Percentiles rank a stretch among this genome's conserved stretches.
phyloP scores from a whole-genome alignment of 2,113 vertebrate species.

The Cheilinus undulatus region DNA sequence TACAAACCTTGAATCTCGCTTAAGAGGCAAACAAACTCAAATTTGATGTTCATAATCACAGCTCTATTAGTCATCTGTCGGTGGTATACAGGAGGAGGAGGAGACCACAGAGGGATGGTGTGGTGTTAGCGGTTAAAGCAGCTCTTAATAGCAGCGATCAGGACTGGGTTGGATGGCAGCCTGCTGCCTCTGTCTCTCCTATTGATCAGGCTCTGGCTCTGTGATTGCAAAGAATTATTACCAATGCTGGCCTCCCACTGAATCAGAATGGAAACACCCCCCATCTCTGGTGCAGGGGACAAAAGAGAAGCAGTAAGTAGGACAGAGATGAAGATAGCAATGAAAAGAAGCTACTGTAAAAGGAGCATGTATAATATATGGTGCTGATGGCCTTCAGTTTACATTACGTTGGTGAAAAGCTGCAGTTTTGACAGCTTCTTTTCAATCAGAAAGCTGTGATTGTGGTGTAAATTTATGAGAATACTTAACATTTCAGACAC shows the following conservation, averaged over 20 bases:
- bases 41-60: conserved; percentile 54
- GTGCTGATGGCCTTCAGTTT: conserved; percentile 1
- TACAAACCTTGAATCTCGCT: conserved; percentile 35
- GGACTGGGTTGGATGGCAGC: conserved; percentile 68
- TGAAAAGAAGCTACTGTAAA: not conserved
- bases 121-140: conserved; percentile 58
- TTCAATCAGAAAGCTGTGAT: conserved; percentile 16
- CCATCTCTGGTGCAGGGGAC: conserved; percentile 13
- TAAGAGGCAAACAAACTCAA: conserved; percentile 65
- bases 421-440: not conserved
- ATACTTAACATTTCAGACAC: not conserved
- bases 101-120: too few relatives aligned
- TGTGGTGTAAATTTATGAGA: not conserved
- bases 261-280: conserved; percentile 49
- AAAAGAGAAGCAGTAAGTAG: conserved; percentile 16
- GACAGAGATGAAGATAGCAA: not conserved
- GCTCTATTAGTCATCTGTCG: conserved; percentile 61
- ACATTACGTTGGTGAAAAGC: not conserved
- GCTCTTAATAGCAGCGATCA: conserved; percentile 72
- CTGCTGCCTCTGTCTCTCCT: conserved; percentile 66
- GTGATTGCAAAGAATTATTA: conserved; percentile 73
- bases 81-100: not conserved
- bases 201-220: conserved; percentile 69
- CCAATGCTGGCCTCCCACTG: conserved; percentile 36
- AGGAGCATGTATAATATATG: not conserved